phyloP scores from a whole-genome alignment of 2,888 invertebrate genomes.

The Synergus itoensis region DNA sequence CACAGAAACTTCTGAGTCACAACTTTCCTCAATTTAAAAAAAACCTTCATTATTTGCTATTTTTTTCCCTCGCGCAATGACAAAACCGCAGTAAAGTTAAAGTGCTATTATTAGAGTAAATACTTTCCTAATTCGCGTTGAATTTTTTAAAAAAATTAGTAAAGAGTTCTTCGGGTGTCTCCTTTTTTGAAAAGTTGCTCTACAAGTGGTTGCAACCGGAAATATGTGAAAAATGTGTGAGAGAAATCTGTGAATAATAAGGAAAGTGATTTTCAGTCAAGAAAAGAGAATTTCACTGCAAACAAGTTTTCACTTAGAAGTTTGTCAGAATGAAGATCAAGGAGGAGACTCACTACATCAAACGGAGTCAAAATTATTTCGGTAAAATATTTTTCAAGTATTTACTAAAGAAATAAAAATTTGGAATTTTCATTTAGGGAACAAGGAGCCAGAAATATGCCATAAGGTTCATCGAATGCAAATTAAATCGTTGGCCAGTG shows the following conservation, averaged over 20 bases:
- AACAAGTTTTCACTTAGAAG: conserved; percentile 14
- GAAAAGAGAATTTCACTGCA: not conserved
- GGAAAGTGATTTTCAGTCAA: conserved; percentile 6
- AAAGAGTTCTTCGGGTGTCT: not conserved
- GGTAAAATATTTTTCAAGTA: conserved; percentile 61
- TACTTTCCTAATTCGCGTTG: not conserved
- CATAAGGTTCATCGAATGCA: conserved; percentile 43
- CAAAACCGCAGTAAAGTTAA: not conserved
- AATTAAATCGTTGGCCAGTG: conserved; percentile 28
- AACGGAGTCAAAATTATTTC: conserved; percentile 70
- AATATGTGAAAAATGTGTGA: conserved; percentile 15
- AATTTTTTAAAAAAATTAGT: not conserved
- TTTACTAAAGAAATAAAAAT: not conserved
- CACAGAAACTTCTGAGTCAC: not conserved
- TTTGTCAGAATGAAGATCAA: conserved; percentile 69
- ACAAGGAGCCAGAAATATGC: conserved; percentile 46
- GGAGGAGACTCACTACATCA: conserved; percentile 70
- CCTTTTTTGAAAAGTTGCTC: not conserved
- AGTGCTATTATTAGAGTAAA: not conserved
- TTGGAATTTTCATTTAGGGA: not conserved
- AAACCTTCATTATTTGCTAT: not conserved
- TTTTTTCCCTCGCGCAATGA: not conserved
- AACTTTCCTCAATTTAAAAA: conserved; percentile 9
- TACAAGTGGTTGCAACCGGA: not conserved
- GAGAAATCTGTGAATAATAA: conserved; percentile 1